These are phyloP conservation scores for Azemiops feae DNA, from an alignment of 2,113 vertebrate species.

Conservation along the genomic window DNA sequence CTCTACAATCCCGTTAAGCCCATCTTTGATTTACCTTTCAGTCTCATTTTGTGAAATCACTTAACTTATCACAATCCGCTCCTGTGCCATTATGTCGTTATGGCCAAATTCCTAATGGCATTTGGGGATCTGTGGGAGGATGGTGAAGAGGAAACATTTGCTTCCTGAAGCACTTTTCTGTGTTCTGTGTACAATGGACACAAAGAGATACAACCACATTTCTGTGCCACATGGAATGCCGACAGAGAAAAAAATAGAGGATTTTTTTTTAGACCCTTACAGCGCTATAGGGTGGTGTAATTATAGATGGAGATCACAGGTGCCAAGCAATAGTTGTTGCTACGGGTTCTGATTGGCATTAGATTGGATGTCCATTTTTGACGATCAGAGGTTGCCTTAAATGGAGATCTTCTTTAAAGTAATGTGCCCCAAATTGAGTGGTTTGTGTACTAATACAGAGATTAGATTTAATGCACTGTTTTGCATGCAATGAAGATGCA, in stretches of 20 bases:
- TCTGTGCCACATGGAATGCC: background rate
- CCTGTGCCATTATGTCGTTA: background rate
- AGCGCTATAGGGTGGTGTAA: background rate
- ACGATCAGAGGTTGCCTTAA: background rate
- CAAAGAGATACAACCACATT: background rate
- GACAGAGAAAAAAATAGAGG: background rate
- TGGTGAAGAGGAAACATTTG: background rate
- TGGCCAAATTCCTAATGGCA: constrained; percentile 7
- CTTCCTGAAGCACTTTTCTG: constrained; percentile 14
- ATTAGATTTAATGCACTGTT: background rate
- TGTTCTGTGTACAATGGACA: background rate
- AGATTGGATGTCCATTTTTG: background rate
- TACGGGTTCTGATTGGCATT: background rate
- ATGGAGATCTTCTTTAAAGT: background rate
- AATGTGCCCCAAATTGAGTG: background rate
- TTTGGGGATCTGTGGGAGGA: constrained; percentile 4
- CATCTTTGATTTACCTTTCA: constrained; percentile 32
- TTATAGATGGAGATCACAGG: background rate
- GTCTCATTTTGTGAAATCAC: constrained; percentile 47
- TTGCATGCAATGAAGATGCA: background rate
- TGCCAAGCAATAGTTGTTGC: background rate
- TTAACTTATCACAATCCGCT: constrained; percentile 31
- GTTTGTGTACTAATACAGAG: background rate
- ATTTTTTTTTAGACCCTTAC: background rate
- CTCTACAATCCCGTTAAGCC: constrained; percentile 11